phyloP scores from a whole-genome alignment of 53 echinoderm and acorn worm species.

The Holothuria scabra region DNA sequence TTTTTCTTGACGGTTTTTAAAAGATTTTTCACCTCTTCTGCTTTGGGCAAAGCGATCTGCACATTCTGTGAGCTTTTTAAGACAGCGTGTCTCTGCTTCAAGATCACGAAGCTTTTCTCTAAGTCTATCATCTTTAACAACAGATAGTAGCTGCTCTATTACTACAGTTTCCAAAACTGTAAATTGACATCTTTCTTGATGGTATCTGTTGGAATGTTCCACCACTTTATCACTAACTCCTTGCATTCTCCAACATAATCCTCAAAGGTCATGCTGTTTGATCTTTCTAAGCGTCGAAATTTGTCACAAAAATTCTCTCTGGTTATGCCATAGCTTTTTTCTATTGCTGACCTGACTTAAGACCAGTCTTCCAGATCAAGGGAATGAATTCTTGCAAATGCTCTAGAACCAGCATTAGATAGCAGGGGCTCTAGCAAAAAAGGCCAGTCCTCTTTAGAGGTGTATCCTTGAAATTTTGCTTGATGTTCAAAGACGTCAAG shows the following conservation, averaged over 20 bases:
- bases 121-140: slow-evolving; percentile 17
- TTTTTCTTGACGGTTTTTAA: too few species aligned
- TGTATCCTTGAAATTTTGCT: slow-evolving; percentile 33
- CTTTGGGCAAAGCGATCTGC: slow-evolving; percentile 35
- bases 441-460: slow-evolving; percentile 15
- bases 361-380: slow-evolving; percentile 8
- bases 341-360: background rate
- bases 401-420: slow-evolving; percentile 27
- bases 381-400: slow-evolving; percentile 4
- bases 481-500: slow-evolving; percentile 22
- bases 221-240: too few species aligned
- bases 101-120: slow-evolving; percentile 27
- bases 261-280: background rate
- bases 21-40: too few species aligned
- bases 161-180: slow-evolving; percentile 20
- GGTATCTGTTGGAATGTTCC: slow-evolving; percentile 16
- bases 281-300: slow-evolving; percentile 16
- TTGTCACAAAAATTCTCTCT: too few species aligned
- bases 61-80: background rate
- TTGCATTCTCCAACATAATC: slow-evolving; percentile 37
- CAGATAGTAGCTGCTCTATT: slow-evolving; percentile 26
- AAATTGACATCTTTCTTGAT: background rate
- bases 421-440: slow-evolving; percentile 12
- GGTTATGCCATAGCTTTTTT: slow-evolving; percentile 24
- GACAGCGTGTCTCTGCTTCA: slow-evolving; percentile 1